These are phyloP conservation scores for Keiferia lycopersicella DNA, from an alignment of 2,888 invertebrate genomes.

Conservation along the genomic window DNA sequence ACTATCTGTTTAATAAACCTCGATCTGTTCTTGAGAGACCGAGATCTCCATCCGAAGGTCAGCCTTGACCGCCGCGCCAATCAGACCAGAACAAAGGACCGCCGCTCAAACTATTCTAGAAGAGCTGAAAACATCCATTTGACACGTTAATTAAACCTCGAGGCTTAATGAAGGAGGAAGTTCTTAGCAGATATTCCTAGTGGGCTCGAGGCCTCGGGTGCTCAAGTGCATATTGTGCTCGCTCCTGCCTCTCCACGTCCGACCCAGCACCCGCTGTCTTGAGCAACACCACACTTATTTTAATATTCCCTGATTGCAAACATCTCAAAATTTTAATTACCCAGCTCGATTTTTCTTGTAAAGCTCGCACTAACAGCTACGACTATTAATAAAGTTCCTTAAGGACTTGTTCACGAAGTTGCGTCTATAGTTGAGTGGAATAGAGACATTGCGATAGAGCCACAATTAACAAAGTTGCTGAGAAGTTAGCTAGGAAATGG, in stretches of 20 bases:
- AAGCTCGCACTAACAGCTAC: not conserved
- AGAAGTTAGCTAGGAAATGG: slow-evolving; percentile 43
- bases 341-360: not conserved
- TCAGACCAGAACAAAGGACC: slow-evolving; percentile 6
- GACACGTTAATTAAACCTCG: slow-evolving; percentile 40
- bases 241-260: slow-evolving; percentile 70
- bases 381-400: not conserved
- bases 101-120: slow-evolving; percentile 21
- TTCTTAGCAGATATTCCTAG: slow-evolving; percentile 70
- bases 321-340: not conserved
- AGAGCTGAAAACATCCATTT: slow-evolving; percentile 26
- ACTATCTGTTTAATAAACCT: not conserved
- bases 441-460: slow-evolving; percentile 34
- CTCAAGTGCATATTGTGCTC: slow-evolving; percentile 81
- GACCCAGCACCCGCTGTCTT: slow-evolving; percentile 63
- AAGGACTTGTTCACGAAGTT: slow-evolving; percentile 18
- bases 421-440: slow-evolving; percentile 15
- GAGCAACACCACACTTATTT: slow-evolving; percentile 24
- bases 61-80: slow-evolving; percentile 9
- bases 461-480: slow-evolving; percentile 51
- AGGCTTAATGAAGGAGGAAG: slow-evolving; percentile 54
- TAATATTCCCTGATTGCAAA: slow-evolving; percentile 7
- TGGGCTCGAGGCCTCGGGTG: slow-evolving; percentile 70
- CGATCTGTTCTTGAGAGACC: not conserved
- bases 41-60: not conserved